Evolutionary conservation across 2,888 invertebrate genomes (phyloP).

Genomic region (Drosophila niveifrons): DNA sequence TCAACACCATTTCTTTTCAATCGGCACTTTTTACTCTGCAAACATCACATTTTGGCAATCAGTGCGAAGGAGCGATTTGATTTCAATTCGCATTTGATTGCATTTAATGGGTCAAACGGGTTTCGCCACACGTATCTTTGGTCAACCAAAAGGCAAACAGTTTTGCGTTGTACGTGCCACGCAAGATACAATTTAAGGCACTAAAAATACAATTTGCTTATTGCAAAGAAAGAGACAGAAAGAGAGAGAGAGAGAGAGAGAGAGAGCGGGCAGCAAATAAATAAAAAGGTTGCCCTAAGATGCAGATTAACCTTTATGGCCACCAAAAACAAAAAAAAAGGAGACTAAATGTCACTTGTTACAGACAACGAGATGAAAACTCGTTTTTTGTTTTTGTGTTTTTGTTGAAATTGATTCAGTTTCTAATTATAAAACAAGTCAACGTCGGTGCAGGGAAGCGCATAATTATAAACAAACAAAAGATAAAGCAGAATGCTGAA

Average conservation of each 20-base stretch:
- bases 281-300: neutral
- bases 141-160: conserved; percentile 47
- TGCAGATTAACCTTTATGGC: neutral
- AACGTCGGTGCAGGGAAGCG: conserved; percentile 55
- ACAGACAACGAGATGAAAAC: conserved; percentile 43
- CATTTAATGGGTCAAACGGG: conserved; percentile 34
- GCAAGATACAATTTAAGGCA: conserved; percentile 52
- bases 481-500: conserved; percentile 41
- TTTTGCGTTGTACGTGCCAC: conserved; percentile 61
- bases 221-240: neutral
- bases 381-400: conserved; percentile 32
- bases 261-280: neutral
- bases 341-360: conserved; percentile 29
- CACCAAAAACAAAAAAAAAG: neutral
- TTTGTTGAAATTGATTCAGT: conserved; percentile 40
- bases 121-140: conserved; percentile 52
- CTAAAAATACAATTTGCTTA: conserved; percentile 55
- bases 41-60: conserved; percentile 31
- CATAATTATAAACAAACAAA: conserved; percentile 79
- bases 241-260: too few relatives aligned
- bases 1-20: too few relatives aligned
- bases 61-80: conserved; percentile 45
- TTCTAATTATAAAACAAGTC: conserved; percentile 61
- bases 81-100: conserved; percentile 67
- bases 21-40: conserved; percentile 13